Conservation (phyloP, 2,888 invertebrate genomes). For the Clistopyga incitator region DNA sequence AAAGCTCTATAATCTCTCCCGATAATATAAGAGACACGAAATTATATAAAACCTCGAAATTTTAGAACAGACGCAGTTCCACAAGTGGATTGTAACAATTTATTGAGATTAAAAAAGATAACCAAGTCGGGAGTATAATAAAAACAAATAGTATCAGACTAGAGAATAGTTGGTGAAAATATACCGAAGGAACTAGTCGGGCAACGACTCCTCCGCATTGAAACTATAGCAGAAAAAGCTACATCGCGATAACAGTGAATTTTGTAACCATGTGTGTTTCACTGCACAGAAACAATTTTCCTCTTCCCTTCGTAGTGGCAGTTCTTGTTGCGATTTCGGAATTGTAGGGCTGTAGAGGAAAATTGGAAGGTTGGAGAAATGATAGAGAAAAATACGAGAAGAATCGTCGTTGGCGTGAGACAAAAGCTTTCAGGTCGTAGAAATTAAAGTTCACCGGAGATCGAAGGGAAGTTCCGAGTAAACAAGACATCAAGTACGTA, state of each 20-base stretch:
- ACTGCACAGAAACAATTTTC: constrained; percentile 6
- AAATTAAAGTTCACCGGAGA: neutral
- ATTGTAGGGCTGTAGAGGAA: constrained; percentile 13
- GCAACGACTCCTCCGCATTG: neutral
- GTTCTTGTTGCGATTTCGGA: constrained; percentile 1
- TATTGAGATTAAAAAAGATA: neutral
- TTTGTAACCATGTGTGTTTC: constrained; percentile 9
- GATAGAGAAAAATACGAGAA: constrained; percentile 1
- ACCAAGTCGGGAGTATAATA: neutral
- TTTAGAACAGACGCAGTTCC: neutral
- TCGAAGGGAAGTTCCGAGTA: constrained; percentile 4
- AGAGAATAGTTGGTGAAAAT: neutral
- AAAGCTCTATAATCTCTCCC: neutral
- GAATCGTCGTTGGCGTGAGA: constrained; percentile 5
- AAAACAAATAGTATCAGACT: neutral
- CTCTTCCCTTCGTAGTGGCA: neutral
- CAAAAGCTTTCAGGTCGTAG: neutral
- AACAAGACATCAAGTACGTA: constrained; percentile 71
- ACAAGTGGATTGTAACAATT: neutral
- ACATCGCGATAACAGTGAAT: constrained; percentile 28
- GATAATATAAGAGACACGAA: neutral
- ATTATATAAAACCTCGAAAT: neutral
- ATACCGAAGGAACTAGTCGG: neutral
- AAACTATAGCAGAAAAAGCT: neutral
- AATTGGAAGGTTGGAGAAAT: constrained; percentile 28